Evolutionary conservation across 2,797 vertebrate genomes (phyloP).

Genomic region (Potorous gilbertii): DNA sequence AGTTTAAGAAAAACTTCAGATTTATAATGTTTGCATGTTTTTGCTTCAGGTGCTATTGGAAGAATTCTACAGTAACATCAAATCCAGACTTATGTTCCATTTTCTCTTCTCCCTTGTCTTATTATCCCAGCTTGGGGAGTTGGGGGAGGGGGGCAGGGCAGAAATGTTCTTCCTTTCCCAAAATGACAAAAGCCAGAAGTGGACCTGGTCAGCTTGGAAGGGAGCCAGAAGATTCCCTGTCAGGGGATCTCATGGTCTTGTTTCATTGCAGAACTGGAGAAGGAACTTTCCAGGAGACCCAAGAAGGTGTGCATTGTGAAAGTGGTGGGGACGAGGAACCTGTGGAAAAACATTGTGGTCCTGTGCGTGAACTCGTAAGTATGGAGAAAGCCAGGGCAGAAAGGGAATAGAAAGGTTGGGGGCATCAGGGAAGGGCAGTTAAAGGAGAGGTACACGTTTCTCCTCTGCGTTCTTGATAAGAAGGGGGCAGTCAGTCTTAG

Average conservation of each 20-base stretch:
- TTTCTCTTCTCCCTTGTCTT: not conserved
- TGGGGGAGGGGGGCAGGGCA: not conserved
- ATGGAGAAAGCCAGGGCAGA: not conserved
- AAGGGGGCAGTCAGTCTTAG: not conserved
- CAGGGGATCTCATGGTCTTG: not conserved
- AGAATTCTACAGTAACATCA: not conserved
- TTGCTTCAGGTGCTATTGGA: not conserved
- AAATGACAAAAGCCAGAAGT: not conserved
- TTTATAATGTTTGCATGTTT: fast-evolving
- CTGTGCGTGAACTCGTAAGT: conserved; percentile 99
- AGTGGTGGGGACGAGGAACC: conserved; percentile 95
- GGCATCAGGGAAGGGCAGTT: not conserved
- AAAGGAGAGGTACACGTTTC: not conserved
- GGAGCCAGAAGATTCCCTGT: not conserved
- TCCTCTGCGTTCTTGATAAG: not conserved
- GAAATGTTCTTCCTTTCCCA: not conserved
- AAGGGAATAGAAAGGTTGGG: not conserved
- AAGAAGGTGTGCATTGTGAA: conserved; percentile 97
- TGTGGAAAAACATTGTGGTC: conserved; percentile 99
- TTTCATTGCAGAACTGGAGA: conserved; percentile 92
- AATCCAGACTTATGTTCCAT: not conserved
- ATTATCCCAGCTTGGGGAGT: not conserved
- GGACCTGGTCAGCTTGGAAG: not conserved
- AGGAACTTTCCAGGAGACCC: conserved; percentile 90
- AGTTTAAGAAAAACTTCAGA: not conserved